These are phyloP conservation scores for Lanius collurio DNA, from an alignment of 2,113 vertebrate species.

Conservation along the genomic window DNA sequence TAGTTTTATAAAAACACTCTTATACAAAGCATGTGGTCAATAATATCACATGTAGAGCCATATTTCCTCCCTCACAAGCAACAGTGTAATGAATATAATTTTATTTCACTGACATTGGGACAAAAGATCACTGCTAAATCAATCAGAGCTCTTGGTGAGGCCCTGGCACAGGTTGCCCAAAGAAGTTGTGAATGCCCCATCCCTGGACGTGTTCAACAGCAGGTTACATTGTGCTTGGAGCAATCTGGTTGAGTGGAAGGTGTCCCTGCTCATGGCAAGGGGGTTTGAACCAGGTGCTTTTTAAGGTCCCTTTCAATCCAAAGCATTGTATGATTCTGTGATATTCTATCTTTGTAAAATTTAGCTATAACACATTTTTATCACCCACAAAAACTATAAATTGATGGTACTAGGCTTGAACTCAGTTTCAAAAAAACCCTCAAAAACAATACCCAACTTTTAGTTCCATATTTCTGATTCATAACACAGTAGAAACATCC, in stretches of 20 bases:
- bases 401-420: not conserved
- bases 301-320: not conserved
- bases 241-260: fast-evolving
- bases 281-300: not conserved
- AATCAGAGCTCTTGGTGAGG: not conserved
- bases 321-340: not conserved
- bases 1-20: not conserved
- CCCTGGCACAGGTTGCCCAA: not conserved
- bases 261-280: too few relatives aligned
- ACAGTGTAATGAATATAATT: not conserved
- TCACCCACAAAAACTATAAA: not conserved
- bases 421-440: not conserved
- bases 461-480: not conserved
- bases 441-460: not conserved
- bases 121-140: not conserved
- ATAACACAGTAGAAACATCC: not conserved
- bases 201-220: not conserved
- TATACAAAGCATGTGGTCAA: fast-evolving
- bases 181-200: not conserved
- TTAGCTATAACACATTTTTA: not conserved
- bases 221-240: not conserved
- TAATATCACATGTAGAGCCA: fast-evolving
- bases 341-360: not conserved
- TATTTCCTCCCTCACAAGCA: not conserved
- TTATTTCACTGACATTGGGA: not conserved